These are phyloP conservation scores for Stigmatopora nigra DNA, from an alignment of 2,113 vertebrate genomes.

Conservation along the genomic window DNA sequence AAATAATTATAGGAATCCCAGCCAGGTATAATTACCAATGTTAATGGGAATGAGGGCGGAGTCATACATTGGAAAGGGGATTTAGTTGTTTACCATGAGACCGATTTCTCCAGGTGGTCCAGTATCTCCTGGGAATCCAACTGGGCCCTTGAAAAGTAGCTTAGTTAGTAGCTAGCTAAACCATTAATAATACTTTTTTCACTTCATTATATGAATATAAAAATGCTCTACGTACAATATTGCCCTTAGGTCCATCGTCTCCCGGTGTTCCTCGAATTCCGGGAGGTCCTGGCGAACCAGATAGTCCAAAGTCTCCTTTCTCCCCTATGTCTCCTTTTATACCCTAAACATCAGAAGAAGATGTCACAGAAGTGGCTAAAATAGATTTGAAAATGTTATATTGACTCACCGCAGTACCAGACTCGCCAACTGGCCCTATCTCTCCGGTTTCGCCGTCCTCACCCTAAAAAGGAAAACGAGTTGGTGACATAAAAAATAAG, in stretches of 20 bases:
- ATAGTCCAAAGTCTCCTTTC: slow-evolving; percentile 79
- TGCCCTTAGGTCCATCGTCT: slow-evolving; percentile 87
- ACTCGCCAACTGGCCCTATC: slow-evolving; percentile 72
- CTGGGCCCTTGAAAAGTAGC: slow-evolving; percentile 70
- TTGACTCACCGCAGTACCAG: slow-evolving; percentile 75
- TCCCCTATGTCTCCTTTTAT: slow-evolving; percentile 80
- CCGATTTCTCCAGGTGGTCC: slow-evolving; percentile 80
- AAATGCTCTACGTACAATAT: slow-evolving; percentile 65
- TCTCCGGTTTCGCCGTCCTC: slow-evolving; percentile 84
- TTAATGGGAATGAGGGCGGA: background rate
- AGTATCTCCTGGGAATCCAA: slow-evolving; percentile 76
- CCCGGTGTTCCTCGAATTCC: slow-evolving; percentile 82
- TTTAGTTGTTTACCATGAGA: slow-evolving; percentile 59
- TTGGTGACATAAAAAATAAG: slow-evolving; percentile 5
- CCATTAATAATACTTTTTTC: background rate
- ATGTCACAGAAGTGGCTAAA: background rate
- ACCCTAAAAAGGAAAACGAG: slow-evolving; percentile 66
- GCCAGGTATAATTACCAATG: background rate
- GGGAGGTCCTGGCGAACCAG: slow-evolving; percentile 79
- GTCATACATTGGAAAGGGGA: background rate
- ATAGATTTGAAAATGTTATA: background rate
- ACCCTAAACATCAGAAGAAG: slow-evolving; percentile 63
- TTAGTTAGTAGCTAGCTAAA: background rate
- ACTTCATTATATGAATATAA: background rate
- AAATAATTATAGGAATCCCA: background rate